A percentile compares a stretch with the other conserved stretches of the same genome.
Conservation (phyloP, 2,113 vertebrate species). For the Actenoides lindsayi region DNA sequence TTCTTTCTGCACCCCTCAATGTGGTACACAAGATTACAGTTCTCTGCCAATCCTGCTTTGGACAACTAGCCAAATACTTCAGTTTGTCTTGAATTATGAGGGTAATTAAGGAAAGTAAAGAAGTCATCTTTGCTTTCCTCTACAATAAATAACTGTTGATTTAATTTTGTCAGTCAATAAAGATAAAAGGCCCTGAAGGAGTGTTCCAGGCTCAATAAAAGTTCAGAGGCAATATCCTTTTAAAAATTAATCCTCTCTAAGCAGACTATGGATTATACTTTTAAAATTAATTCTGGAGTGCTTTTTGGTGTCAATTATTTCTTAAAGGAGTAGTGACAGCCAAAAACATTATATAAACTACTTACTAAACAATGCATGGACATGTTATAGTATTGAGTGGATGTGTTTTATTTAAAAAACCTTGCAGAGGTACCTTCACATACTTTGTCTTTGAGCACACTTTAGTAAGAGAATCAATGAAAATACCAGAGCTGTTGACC, state of each 20-base stretch:
- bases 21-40: neutral
- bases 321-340: neutral
- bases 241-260: neutral
- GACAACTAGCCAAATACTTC: neutral
- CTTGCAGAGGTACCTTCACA: neutral
- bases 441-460: neutral
- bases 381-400: fast-evolving
- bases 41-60: neutral
- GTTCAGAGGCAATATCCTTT: neutral
- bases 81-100: neutral
- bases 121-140: neutral
- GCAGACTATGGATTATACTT: neutral
- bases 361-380: neutral
- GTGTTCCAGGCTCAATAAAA: neutral
- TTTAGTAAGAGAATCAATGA: neutral
- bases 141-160: neutral
- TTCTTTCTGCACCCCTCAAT: too few species aligned
- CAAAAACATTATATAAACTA: neutral
- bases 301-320: neutral
- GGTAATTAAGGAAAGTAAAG: neutral
- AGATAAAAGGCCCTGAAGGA: neutral
- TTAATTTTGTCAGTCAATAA: neutral
- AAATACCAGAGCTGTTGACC: neutral
- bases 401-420: neutral
- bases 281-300: neutral